These are phyloP conservation scores for Larimichthys polyactis DNA, from an alignment of 2,113 vertebrate species.

Conservation along the genomic window DNA sequence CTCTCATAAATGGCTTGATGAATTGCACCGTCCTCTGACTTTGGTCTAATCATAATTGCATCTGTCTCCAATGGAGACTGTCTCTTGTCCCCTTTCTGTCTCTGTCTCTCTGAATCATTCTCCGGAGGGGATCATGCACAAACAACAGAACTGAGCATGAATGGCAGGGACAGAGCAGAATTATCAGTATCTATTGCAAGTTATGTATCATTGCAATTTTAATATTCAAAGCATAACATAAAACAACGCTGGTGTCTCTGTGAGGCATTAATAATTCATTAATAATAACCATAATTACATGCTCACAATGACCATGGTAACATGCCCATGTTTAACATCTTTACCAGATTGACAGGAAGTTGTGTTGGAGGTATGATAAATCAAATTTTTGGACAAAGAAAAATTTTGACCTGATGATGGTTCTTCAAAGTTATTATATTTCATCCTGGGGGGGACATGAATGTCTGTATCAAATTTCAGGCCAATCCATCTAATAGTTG, in stretches of 20 bases:
- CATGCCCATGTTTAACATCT: neutral
- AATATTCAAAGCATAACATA: conserved; percentile 8
- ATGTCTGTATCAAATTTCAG: neutral
- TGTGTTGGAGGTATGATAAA: neutral
- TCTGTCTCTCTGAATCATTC: conserved; percentile 33
- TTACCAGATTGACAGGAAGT: neutral
- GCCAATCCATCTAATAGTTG: neutral
- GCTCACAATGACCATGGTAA: neutral
- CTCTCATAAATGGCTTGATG: conserved; percentile 74
- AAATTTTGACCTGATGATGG: neutral
- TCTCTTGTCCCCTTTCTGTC: conserved; percentile 45
- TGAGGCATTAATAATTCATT: neutral
- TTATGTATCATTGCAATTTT: conserved; percentile 15
- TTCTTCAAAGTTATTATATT: neutral
- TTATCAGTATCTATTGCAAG: conserved; percentile 4
- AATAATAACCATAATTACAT: neutral
- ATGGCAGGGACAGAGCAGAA: conserved; percentile 9
- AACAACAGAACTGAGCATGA: conserved; percentile 27
- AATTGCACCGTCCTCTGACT: conserved; percentile 67
- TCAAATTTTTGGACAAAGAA: neutral
- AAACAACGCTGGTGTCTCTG: neutral
- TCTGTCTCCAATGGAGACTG: conserved; percentile 61
- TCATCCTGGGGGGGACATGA: neutral
- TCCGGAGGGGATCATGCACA: neutral
- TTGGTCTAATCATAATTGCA: conserved; percentile 72